Evolutionary conservation across 2,113 vertebrate genomes (phyloP).

Genomic region (Nipponia nippon): DNA sequence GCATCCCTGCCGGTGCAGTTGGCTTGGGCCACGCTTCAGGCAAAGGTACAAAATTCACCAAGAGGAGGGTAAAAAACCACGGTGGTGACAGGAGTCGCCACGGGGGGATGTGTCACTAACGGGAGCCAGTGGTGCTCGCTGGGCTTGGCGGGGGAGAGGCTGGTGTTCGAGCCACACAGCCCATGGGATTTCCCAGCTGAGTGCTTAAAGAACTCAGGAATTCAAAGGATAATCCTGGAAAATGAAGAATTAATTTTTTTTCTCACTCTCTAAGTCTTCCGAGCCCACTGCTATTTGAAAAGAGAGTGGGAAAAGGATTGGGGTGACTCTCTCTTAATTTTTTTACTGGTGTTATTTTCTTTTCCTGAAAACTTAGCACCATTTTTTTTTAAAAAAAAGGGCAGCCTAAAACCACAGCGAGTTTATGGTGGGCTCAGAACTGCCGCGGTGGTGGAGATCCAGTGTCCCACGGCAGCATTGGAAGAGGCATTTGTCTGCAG

Average conservation of each 20-base stretch:
- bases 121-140: accelerated
- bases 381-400: neutral
- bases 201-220: accelerated
- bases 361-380: neutral
- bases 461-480: accelerated
- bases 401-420: accelerated
- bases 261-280: accelerated
- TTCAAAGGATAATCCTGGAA: neutral
- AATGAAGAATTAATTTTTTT: neutral
- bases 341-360: neutral
- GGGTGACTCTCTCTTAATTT: neutral
- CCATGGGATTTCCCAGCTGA: accelerated
- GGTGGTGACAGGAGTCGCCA: neutral
- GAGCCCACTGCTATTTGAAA: accelerated
- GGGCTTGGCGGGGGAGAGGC: accelerated
- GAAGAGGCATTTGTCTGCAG: neutral
- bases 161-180: neutral
- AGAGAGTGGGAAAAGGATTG: neutral
- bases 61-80: neutral
- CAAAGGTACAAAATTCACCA: neutral
- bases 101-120: accelerated
- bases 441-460: accelerated
- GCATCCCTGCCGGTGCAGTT: neutral
- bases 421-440: neutral
- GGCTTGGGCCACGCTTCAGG: neutral